Percentiles rank a stretch among this genome's conserved stretches.
These are phyloP conservation scores for Microchrysa polita DNA, from an alignment of 2,888 invertebrate genomes.

Conservation along the genomic window DNA sequence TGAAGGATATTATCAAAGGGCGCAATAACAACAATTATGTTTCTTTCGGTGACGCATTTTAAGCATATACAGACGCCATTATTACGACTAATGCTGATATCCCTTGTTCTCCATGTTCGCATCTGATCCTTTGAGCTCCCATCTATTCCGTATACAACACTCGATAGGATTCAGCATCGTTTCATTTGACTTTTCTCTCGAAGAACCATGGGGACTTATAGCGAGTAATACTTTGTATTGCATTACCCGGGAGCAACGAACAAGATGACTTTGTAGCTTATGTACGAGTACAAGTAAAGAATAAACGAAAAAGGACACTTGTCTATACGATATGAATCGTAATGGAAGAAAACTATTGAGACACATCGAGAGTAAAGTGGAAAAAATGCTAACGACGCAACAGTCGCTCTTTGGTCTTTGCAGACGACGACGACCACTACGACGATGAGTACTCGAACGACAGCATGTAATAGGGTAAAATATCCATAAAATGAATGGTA, in stretches of 20 bases:
- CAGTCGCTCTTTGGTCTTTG: not conserved
- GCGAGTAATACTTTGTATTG: too few species aligned
- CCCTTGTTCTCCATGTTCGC: too few species aligned
- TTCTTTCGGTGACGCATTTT: too few species aligned
- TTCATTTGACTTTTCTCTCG: too few species aligned
- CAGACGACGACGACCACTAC: not conserved
- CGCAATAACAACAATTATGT: too few species aligned
- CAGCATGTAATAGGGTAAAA: not conserved
- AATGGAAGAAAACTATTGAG: conserved; percentile 27
- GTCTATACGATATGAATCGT: conserved; percentile 32
- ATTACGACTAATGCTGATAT: too few species aligned
- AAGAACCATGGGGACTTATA: too few species aligned
- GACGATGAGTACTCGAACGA: not conserved
- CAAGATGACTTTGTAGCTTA: conserved; percentile 20
- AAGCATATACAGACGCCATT: too few species aligned
- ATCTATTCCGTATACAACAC: too few species aligned
- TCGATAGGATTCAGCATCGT: too few species aligned
- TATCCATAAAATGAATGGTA: conserved; percentile 25
- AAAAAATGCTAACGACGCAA: conserved; percentile 25
- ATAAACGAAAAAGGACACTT: conserved; percentile 33
- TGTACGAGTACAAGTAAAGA: not conserved
- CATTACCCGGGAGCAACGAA: not conserved
- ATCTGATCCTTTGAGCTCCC: too few species aligned
- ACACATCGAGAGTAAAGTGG: conserved; percentile 17
- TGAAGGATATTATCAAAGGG: too few species aligned